Evolutionary conservation across 1,140 invertebrate genomes (phyloP), one percentile per base, ranked within the genome.

Genomic region (Arion vulgaris): DNA sequence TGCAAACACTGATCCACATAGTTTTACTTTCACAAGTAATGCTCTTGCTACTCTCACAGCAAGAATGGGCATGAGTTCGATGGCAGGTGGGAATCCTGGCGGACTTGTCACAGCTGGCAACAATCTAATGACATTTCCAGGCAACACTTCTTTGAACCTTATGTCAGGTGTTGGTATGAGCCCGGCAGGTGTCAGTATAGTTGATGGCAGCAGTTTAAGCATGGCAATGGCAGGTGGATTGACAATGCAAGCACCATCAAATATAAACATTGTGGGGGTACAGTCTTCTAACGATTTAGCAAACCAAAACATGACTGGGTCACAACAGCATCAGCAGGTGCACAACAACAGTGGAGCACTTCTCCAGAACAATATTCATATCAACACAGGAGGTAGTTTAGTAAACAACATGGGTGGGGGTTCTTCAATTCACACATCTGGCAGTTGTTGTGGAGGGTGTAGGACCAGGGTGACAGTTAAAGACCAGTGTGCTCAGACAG

Each of bases 61-160:
- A 28, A 38, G 80, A n/a, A 81, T 81, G 80, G 71, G 80, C 34
- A 81, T 81, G 80, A 81, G 69, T 41, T 81, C 80, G 1, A 34
- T 81, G 28, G 80, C 80, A 5, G 49, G 80, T 4, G 41, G 69
- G 0, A 81, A 74, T 74, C 5, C 80, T 1, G 71, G 39, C 1
- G 80, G 80, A 28, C 69, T 81, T 1, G 41, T 81, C 1, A 71
- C 80, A 26, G n/a, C 80, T 2, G 80, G 80, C 28, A 81, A 81
- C 71, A 81, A 49, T 49, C 23, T 81, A 26, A 45, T 81, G 28
- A 38, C 80, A 28, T 81, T 81, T 41, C 80, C 80, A 1, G 80
- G 80, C 11, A 71, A 66, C n/a, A 49, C 62, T 9, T 38, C 78
- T 41, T 34, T 80, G 9, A 81, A 81, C 41, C 51, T 81, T 7